phyloP scores from a whole-genome alignment of 2,888 invertebrate species.

The Lepeophtheirus nordmannii region DNA sequence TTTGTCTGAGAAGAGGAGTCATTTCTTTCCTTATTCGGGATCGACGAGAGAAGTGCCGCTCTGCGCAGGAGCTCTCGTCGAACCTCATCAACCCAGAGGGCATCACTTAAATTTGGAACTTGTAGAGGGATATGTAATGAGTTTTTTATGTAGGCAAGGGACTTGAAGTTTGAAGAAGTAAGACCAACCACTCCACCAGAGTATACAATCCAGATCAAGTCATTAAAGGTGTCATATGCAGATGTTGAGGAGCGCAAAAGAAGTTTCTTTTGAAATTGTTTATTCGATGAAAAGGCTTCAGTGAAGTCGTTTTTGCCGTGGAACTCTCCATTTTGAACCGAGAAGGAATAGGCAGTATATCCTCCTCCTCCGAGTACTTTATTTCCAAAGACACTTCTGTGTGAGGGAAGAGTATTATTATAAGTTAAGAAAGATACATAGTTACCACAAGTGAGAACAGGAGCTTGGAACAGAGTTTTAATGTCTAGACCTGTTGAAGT shows the following conservation, averaged over 20 bases:
- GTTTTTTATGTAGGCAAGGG: neutral
- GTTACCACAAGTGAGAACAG: neutral
- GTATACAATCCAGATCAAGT: neutral
- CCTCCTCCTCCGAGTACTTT: neutral
- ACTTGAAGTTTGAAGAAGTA: neutral
- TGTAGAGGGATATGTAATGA: neutral
- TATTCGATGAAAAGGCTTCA: neutral
- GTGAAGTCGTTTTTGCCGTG: neutral
- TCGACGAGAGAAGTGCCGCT: neutral
- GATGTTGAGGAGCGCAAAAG: neutral
- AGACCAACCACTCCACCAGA: neutral
- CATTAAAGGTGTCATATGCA: neutral
- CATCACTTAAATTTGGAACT: neutral
- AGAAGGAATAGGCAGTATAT: neutral
- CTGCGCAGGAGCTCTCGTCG: neutral
- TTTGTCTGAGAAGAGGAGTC: neutral
- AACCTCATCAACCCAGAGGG: neutral
- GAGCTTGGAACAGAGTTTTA: neutral
- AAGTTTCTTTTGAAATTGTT: neutral
- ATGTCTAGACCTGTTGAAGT: neutral
- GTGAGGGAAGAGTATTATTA: neutral
- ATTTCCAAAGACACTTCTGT: neutral
- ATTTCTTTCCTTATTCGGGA: neutral
- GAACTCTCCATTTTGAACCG: neutral
- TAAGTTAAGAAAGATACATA: neutral